Base-by-base conservation (phyloP, 2,797 vertebrate genomes). In the Hippoglossus hippoglossus region DNA sequence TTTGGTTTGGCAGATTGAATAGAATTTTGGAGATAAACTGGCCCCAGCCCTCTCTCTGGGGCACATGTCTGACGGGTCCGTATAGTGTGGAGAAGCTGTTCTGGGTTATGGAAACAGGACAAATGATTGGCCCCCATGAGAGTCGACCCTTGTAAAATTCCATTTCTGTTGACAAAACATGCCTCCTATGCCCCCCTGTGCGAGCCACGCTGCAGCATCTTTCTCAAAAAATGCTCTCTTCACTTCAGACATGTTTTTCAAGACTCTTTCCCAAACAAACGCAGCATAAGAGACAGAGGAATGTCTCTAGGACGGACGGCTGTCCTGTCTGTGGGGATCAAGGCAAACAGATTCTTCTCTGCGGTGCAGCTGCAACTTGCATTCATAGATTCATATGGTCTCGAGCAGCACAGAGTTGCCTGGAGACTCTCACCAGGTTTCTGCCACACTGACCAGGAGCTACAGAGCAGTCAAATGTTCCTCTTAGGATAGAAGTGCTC, bases 91-190 rank as follows among this genome's bases (percentile, higher is more conserved):
- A 71, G 39, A 65, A 39, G 22, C 41, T 46, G 31, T 39, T 71
- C 22, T 76, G 47, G 44, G 53, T 76, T 57, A 71, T 68, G 57
- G 57, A 74, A 58, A 82, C 28, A 65, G 44, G 31, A 64, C 55
- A 70, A 21, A 60, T 25, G 4, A 36, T 12, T 52, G 44, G 49
- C 54, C 47, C 77, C 65, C 53, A 24, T 9, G 15, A 58, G 36
- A 63, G 53, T 50, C 15, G 0, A 9, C 41, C 44, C 60, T 65
- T 39, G 21, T 72, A 73, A 73, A 82, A 85, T 77, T 82, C 81
- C 79, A 74, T 75, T 63, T 81, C 67, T 85, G 80, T 79, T 77
- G 76, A 82, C 63, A 58, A 83, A 74, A 81, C 75, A 59, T 67
- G 34, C 51, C 44, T 60, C 15, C 5, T 28, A 8, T 21, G 22